Evolutionary conservation across 2,113 vertebrate species (phyloP), one percentile per base, ranked within the genome.

Genomic region (Apodemus speciosus): DNA sequence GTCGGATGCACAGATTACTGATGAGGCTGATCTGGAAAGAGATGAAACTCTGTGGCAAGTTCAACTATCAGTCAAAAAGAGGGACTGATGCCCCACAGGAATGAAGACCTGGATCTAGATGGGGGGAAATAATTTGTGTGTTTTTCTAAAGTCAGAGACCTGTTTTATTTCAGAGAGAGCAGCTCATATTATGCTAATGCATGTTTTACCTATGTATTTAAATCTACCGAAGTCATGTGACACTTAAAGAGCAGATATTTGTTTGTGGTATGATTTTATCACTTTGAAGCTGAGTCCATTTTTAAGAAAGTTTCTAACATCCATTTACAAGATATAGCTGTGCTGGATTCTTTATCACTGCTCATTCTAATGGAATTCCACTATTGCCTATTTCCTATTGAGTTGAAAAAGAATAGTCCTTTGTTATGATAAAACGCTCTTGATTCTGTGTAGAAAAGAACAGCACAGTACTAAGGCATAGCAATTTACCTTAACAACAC

Each of bases 371-470:
- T 93, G 94, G 66, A 94, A 94, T 96, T 93, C 66, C 21, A 86
- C 85, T 95, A 81, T 72, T 92, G 4, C 75, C 43, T 90, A 43
- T 81, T 94, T 95, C 91, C 93, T 84, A 69, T 85, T 89, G 93
- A 92, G 87, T 81, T 84, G 58, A 53, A 91, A 96, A 96, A 97
- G 89, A 96, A 95, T 83, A 85, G 91, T 73, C 89, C 94, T 97
- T 96, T 96, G 92, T 97, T 96, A 96, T 96, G 89, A 95, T 96
- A 97, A 97, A 97, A 94, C 77, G 89, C 80, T 92, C 53, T 85
- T 94, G 89, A 89, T 94, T 95, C 72, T 92, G 49, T 68, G 43
- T 71, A 85, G 89, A 92, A 94, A 92, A 94, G 72, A 92, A 89
- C 46, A 51, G 75, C 56, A 35, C 43, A 88, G 69, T 96, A 95